Base-by-base conservation (phyloP, 2,888 invertebrate genomes). In the Auanema freiburgensis region DNA sequence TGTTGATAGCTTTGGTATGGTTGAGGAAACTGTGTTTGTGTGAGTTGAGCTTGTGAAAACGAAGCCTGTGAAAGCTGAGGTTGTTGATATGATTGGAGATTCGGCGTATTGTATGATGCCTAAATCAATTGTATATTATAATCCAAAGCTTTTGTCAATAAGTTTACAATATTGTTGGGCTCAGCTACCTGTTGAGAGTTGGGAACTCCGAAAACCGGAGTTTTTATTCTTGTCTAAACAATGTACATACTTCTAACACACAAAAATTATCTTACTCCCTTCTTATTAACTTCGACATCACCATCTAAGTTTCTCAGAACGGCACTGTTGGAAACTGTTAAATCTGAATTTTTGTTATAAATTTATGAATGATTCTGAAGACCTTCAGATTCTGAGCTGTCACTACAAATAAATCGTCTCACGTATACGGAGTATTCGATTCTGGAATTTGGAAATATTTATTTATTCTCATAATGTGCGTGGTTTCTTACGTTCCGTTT, bases 351-450 rank as follows among this genome's bases (percentile, higher is more conserved):
- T 33, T 5, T 3, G 8, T 5, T 3, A 5, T 8, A 46, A 21
- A 8, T 8, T 46, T 5, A 46, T 46, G 4, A 5, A 18, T 21
- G 3, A 21, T 33, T 8, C 33, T 33, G 3, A 33, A 16, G 4
- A 10, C 16, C 24, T 21, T 21, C 33, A 24, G 24, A n/a, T 51
- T 8, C 51, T 41, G 23, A 43, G 21, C 25, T 55, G 12, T 74
- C 74, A 51, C 65, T 65, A 53, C 76, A 77, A 50, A 65, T 65
- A 73, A 77, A 74, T 57, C 76, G 61, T 33, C 72, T 66, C 40
- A 76, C 66, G 21, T 71, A 65, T 3, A 70, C 74, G 2, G 59
- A 66, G 56, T 74, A 76, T 5, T 60, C 54, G 10, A 76, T 65
- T 2, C 76, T 76, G 50, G 41, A 72, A 58, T 5, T 21, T 23